Conservation (phyloP, 1,140 invertebrate genomes). For the Zaprionus taronus region DNA sequence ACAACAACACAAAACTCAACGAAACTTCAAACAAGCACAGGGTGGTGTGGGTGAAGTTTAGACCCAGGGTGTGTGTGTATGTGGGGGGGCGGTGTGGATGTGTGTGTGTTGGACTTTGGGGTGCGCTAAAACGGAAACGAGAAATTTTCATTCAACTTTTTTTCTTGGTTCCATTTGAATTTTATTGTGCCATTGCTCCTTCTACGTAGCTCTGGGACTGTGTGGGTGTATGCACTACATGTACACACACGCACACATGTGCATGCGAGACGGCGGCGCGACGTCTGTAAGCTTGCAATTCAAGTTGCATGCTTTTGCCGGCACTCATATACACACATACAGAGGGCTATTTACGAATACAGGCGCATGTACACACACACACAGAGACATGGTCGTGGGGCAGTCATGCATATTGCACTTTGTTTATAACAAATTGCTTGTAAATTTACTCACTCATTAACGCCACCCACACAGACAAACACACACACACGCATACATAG, state of each 20-base stretch:
- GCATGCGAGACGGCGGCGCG: conserved; percentile 39
- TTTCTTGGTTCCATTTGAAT: conserved; percentile 53
- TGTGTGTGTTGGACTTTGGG: conserved; percentile 3
- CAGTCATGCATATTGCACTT: conserved; percentile 49
- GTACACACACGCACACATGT: conserved; percentile 12
- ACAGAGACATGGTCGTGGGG: background rate
- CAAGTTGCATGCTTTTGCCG: conserved; percentile 45
- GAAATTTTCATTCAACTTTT: conserved; percentile 53
- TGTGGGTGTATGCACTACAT: conserved; percentile 9
- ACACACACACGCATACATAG: conserved; percentile 12
- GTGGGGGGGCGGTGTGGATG: background rate
- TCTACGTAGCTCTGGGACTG: conserved; percentile 14
- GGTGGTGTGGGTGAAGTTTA: background rate
- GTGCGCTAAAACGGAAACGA: conserved; percentile 50
- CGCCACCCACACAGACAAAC: conserved; percentile 37
- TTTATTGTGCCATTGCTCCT: conserved; percentile 57
- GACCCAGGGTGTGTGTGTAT: background rate
- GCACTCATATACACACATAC: conserved; percentile 8
- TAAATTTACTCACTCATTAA: conserved; percentile 39
- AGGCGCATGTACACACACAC: conserved; percentile 1
- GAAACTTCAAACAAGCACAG: conserved; percentile 14
- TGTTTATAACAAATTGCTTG: conserved; percentile 64
- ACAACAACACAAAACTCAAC: conserved; percentile 11
- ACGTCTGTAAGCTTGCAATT: conserved; percentile 47
- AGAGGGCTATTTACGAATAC: background rate